Evolutionary conservation across 2,888 invertebrate species (phyloP).

Genomic region (Meliscaeva auricollis): DNA sequence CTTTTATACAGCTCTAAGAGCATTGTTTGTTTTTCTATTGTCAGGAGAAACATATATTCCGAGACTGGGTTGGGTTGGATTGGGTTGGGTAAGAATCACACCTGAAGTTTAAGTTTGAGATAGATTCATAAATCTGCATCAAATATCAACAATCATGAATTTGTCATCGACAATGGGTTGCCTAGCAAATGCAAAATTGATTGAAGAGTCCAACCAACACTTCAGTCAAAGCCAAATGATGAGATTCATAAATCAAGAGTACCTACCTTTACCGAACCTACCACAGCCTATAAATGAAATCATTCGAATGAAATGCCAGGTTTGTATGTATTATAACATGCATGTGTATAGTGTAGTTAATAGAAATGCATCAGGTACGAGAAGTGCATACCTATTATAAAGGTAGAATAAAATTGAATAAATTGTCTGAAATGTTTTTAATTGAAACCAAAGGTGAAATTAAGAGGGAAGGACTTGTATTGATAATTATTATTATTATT

Average conservation of each 20-base stretch:
- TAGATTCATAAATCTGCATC: background rate
- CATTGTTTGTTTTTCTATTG: constrained; percentile 12
- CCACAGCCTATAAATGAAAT: background rate
- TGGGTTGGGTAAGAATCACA: background rate
- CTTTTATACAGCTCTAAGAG: no score
- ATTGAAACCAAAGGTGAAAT: background rate
- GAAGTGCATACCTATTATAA: no score
- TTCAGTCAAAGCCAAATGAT: background rate
- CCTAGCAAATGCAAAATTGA: background rate
- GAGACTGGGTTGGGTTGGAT: no score
- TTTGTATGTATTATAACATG: background rate
- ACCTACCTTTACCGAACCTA: no score
- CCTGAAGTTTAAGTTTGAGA: background rate
- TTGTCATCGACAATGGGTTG: constrained; percentile 6
- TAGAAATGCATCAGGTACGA: no score
- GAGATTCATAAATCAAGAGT: constrained; percentile 3
- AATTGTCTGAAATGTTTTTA: background rate
- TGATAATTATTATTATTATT: no score
- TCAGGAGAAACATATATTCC: background rate
- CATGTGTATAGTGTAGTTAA: no score
- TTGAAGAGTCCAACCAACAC: background rate
- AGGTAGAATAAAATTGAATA: no score
- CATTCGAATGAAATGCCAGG: constrained; percentile 6
- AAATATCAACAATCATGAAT: background rate
- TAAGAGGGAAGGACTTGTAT: no score